phyloP scores from a whole-genome alignment of 2,113 vertebrate species.

The Pseudorectes ferrugineus region DNA sequence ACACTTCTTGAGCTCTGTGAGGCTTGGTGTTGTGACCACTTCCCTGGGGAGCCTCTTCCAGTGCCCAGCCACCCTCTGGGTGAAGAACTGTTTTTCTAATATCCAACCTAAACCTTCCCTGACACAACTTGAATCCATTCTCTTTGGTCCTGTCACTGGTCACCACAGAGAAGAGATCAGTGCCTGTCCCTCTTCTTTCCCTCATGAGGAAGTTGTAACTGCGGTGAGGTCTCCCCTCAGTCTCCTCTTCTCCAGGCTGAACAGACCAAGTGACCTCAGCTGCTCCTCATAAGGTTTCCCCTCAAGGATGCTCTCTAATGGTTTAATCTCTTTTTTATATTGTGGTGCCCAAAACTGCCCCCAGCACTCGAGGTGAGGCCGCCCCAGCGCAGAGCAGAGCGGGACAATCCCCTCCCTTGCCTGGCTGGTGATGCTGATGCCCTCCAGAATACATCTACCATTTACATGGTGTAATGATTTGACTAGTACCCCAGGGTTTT shows the following conservation, averaged over 20 bases:
- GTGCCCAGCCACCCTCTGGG: neutral
- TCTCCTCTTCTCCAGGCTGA: neutral
- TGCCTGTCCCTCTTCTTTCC: neutral
- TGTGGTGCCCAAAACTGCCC: neutral
- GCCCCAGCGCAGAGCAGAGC: rapidly evolving
- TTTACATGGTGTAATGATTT: neutral
- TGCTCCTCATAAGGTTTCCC: rapidly evolving
- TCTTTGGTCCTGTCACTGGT: rapidly evolving
- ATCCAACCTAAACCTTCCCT: neutral
- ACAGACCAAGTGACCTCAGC: neutral
- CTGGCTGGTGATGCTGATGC: rapidly evolving
- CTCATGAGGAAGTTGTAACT: neutral
- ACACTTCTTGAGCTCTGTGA: neutral
- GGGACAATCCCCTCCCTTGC: neutral
- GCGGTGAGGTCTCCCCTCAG: neutral
- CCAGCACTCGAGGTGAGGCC: rapidly evolving
- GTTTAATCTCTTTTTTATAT: neutral
- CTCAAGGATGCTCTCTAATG: neutral
- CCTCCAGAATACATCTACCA: neutral
- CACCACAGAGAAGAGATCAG: neutral
- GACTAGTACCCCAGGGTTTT: neutral
- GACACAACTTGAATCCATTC: neutral
- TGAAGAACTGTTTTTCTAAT: neutral
- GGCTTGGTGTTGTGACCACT: neutral
- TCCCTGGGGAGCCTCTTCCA: neutral